Percentiles rank a stretch among this genome's conserved stretches.
Evolutionary conservation across 2,113 vertebrate genomes (phyloP).

Genomic region (Semnornis frantzii): DNA sequence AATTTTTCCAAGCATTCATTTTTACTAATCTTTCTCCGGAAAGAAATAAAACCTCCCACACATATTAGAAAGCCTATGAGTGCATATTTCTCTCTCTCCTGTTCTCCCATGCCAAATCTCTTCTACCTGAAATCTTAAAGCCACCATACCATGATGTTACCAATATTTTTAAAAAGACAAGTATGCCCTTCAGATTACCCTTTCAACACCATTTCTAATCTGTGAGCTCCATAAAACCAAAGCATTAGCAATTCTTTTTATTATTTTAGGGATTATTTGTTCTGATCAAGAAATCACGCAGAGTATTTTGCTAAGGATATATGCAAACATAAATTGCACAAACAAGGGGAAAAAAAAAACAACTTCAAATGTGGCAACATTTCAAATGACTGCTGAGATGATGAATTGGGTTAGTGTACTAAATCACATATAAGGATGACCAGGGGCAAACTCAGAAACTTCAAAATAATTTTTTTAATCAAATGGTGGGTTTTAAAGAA

Average conservation of each 20-base stretch:
- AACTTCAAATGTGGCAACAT: background rate
- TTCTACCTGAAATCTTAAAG: conserved; percentile 1
- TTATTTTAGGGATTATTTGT: background rate
- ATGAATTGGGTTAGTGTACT: conserved; percentile 1
- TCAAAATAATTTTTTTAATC: conserved; percentile 13
- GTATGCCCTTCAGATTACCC: background rate
- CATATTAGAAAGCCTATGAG: background rate
- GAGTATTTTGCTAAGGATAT: background rate
- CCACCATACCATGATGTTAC: background rate
- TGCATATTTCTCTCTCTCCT: background rate
- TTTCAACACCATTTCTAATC: background rate
- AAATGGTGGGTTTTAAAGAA: background rate
- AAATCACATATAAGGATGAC: conserved; percentile 9
- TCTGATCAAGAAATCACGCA: background rate
- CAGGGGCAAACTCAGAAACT: conserved; percentile 27
- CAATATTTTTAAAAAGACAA: background rate
- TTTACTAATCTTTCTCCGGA: conserved; percentile 28
- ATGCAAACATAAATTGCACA: background rate
- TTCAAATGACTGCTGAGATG: conserved; percentile 15
- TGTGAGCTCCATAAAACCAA: background rate
- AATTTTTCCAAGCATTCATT: conserved; percentile 34
- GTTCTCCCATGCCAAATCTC: background rate
- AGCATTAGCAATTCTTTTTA: background rate
- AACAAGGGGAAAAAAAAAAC: conserved; percentile 24
- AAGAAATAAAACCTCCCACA: conserved; percentile 39